These are phyloP conservation scores for Odiellus spinosus DNA, from an alignment of 2,888 invertebrate species.

Conservation along the genomic window DNA sequence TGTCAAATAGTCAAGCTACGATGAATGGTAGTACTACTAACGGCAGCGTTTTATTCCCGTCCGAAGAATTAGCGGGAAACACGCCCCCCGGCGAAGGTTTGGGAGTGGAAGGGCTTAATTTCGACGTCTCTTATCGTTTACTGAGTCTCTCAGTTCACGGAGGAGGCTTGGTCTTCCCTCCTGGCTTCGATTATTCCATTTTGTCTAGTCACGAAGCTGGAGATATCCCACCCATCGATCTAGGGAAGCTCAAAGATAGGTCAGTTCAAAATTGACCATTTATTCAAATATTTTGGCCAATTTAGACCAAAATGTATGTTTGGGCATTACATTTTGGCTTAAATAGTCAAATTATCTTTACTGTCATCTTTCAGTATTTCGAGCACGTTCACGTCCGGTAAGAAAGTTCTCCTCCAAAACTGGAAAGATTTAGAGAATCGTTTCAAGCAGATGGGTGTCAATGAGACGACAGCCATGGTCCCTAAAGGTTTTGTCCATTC, in stretches of 20 bases:
- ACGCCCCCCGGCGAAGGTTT: no score
- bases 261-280: not conserved
- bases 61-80: no score
- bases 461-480: no score
- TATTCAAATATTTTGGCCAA: no score
- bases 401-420: constrained; percentile 13
- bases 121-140: constrained; percentile 12
- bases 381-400: constrained; percentile 12
- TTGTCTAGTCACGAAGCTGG: constrained; percentile 11
- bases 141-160: constrained; percentile 11
- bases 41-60: no score
- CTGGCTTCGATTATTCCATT: constrained; percentile 14
- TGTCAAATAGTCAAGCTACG: no score
- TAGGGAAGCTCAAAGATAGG: constrained; percentile 15
- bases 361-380: constrained; percentile 10
- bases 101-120: not conserved
- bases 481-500: no score
- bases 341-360: not conserved
- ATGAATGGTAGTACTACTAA: no score
- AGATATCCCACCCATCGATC: constrained; percentile 2
- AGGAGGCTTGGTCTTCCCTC: constrained; percentile 12
- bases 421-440: constrained; percentile 10
- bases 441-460: constrained; percentile 4
- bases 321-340: no score
- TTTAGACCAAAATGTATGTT: no score